A percentile compares a stretch with the other conserved stretches of the same genome.
Conservation (phyloP, 2,888 invertebrate genomes). For the Melipona beecheii region DNA sequence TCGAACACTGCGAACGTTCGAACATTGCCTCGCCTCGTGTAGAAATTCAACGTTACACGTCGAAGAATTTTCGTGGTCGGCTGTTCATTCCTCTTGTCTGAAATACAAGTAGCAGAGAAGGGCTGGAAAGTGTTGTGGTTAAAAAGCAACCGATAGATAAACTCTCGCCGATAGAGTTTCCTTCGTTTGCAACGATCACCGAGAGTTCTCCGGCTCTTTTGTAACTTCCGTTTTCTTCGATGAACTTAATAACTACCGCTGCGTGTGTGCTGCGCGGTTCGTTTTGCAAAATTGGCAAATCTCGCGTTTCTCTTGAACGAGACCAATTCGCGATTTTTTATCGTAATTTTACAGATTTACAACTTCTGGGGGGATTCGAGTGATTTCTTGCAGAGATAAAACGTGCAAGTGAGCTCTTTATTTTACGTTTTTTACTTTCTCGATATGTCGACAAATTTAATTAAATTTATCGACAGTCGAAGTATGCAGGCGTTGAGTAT, state of each 20-base stretch:
- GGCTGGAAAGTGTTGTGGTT: constrained; percentile 70
- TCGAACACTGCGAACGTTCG: too few relatives aligned
- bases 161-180: constrained; percentile 75
- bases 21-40: not conserved
- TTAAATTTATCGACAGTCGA: too few relatives aligned
- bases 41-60: constrained; percentile 27
- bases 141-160: constrained; percentile 65
- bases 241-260: constrained; percentile 1
- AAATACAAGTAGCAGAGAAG: constrained; percentile 66
- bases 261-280: not conserved
- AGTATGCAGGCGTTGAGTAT: too few relatives aligned
- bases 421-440: too few relatives aligned
- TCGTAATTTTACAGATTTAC: too few relatives aligned
- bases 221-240: constrained; percentile 62
- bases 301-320: too few relatives aligned
- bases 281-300: not conserved
- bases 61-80: constrained; percentile 58
- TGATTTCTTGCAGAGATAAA: too few relatives aligned
- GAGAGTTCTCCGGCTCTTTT: constrained; percentile 35
- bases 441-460: too few relatives aligned
- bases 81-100: constrained; percentile 64
- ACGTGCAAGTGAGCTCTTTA: too few relatives aligned
- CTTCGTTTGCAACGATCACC: constrained; percentile 43
- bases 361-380: too few relatives aligned
- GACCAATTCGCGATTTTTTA: too few relatives aligned